Base-by-base conservation (phyloP, 2,888 invertebrate genomes). In the Diarsia mendica region DNA sequence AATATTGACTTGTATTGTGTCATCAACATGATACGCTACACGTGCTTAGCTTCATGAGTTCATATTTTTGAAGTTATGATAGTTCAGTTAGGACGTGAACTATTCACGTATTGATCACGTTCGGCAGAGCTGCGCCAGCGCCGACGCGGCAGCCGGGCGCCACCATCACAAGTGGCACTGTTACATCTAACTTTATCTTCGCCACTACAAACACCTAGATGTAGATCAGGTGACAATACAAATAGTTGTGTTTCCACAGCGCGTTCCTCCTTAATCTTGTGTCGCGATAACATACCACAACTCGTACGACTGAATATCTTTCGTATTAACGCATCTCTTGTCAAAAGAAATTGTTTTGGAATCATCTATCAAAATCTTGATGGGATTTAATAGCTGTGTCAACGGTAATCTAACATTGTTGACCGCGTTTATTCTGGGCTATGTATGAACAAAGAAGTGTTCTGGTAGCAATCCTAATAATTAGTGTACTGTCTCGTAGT, bases 141-240 rank as follows among this genome's bases (percentile, higher is more conserved):
- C 84, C 64, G 18, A 33, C 39, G 72, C 74, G 84, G 77, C 83
- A 84, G 80, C 71, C 67, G 48, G 71, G 84, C 83, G 82, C 80
- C 84, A 58, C 67, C 77, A 20, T 60, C 72, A 39, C 87, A 79
- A 88, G 87, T 86, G 91, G 86, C 89, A 89, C 84, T 90, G 85
- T 88, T 89, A 82, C 88, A 88, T 89, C 86, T 88, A 80, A 82
- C 89, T 89, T 92, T 94, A 94, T 94, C 94, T 90, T 79, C 83
- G 79, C 85, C 87, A 87, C 89, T 90, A 92, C 91, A 93, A 92
- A 93, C 92, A 93, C 82, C 85, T 89, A 92, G 28, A 28, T 91
- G 91, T 94, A 93, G 93, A 94, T 94, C 93, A 94, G 92, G 94
- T 94, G 93, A 93, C 93, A 92, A 89, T 92, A 93, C 92, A 93